Base-by-base conservation (phyloP, 2,888 invertebrate species). In the Metopia argyrocephala region DNA sequence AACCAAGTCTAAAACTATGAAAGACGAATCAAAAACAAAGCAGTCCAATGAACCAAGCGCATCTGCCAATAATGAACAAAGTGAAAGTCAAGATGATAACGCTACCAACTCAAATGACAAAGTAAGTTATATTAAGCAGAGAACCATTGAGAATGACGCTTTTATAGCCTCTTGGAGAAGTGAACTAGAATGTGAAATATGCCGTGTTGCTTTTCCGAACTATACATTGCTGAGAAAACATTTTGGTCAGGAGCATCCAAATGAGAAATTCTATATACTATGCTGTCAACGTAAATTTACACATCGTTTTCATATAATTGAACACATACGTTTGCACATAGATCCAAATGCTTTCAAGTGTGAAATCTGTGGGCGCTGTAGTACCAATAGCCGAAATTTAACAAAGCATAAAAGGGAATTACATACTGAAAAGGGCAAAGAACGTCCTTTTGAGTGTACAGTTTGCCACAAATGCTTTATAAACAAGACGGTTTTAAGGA, bases 311-410 rank as follows among this genome's bases (percentile, higher is more conserved):
- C 80, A 83, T 27, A 79, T 86, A 6, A 84, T 84, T 1, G 85
- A 85, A 45, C 86, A 86, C 57, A 80, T 86, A 25, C 61, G 84
- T 5, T 28, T 84, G 1, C 86, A 86, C 50, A 70, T 85, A 45
- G 78, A 86, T 76, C 85, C 85, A 0, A 83, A 85, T 20, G 78
- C 82, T 12, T 85, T 83, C 27, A 84, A 85, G 23, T 86, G 86
- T 31, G 18, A 75, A 20, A 71, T 78, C 66, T 85, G 85, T 52
- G 82, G 82, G 5, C 81, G 79, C 23, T 82, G 84, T 21, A 79
- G 84, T 9, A 76, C 84, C 5, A 84, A 83, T 25, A 82, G 79
- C 3, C 68, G 83, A 4, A 83, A 78, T 27, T 74, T 85, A 4
- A 79, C 71, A 4, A 79, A 71, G 25, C 86, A 86, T 71, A 83